A percentile compares a stretch with the other conserved stretches of the same genome.
phyloP scores from a whole-genome alignment of 2,113 vertebrate species.

The Rhynchopsitta pachyrhyncha region DNA sequence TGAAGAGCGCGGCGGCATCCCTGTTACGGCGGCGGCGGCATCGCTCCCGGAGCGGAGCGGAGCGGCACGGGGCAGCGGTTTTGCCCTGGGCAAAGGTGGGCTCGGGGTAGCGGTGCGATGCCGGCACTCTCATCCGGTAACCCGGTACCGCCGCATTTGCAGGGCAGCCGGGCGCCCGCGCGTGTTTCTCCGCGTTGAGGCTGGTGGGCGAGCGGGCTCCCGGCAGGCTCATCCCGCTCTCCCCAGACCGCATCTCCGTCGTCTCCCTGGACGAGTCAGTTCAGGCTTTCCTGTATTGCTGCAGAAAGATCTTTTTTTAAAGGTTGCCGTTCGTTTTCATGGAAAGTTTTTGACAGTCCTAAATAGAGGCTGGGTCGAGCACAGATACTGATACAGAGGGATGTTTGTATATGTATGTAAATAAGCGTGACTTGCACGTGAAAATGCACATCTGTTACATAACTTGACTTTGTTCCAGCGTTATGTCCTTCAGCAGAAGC shows the following conservation, averaged over 20 bases:
- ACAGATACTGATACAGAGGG: accelerated
- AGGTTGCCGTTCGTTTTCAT: background rate
- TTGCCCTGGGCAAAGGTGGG: background rate
- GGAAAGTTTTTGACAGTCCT: background rate
- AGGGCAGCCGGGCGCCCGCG: background rate
- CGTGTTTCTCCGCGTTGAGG: background rate
- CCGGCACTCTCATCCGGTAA: background rate
- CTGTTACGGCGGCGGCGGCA: background rate
- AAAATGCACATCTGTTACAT: background rate
- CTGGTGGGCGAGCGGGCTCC: background rate
- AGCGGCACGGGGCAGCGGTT: background rate
- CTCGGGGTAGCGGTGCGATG: background rate
- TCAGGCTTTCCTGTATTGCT: background rate
- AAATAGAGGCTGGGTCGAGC: no score
- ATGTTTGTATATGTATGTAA: background rate
- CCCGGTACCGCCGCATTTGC: background rate
- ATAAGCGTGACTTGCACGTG: background rate
- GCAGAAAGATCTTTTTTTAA: background rate
- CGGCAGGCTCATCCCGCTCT: accelerated
- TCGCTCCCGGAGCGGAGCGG: background rate
- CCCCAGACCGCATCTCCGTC: no score
- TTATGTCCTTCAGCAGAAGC: background rate
- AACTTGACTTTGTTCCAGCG: background rate
- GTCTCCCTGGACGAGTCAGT: background rate
- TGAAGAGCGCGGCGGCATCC: no score